Evolutionary conservation across 2,113 vertebrate genomes (phyloP), one percentile per base, ranked within the genome.

Genomic region (Epinephelus cyanopodus): DNA sequence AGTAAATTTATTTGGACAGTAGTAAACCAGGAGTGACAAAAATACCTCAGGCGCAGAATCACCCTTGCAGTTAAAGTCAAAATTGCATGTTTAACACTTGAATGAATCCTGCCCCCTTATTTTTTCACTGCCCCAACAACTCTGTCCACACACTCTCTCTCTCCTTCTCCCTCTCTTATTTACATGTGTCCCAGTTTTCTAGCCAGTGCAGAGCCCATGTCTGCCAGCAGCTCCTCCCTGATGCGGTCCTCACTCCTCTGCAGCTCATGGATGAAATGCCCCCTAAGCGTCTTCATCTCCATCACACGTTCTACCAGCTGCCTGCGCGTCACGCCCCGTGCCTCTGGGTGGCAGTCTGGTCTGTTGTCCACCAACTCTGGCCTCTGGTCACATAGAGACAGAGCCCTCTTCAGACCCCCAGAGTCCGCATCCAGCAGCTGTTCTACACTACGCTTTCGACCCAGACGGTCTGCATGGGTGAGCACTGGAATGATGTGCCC

Each of bases 251-350:
- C 92, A 60, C 67, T 91, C 66, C 62, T 89, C 77, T 94, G 93
- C 73, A 94, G 87, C 87, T 93, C 90, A 3, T 95, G 94, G 69
- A 90, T 27, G 13, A 93, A 95, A 77, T 87, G 78, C 4, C 90
- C 93, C 72, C 54, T 81, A 54, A 77, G 42, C 8, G 75, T 77
- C 61, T 65, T 86, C 79, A 91, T 73, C 69, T 93, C 89, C 45
- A 71, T 79, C 78, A 92, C 90, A 0, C 87, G 89, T 67, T 42
- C 87, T 79, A 93, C 2, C 27, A 95, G 68, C 78, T 76, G n/a
- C 33, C 63, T 81, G 62, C 73, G 54, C 0, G 25, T 25, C 21
- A 2, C 45, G 2, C 33, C 74, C 83, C 66, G 74, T 0, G 9
- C 86, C 67, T 87, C 72, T 5, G 48, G 25, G 3, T 74, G 65